Percentiles rank a stretch among this genome's conserved stretches.
Evolutionary conservation across 1,140 invertebrate genomes (phyloP).

Genomic region (Oryctes rhinoceros): DNA sequence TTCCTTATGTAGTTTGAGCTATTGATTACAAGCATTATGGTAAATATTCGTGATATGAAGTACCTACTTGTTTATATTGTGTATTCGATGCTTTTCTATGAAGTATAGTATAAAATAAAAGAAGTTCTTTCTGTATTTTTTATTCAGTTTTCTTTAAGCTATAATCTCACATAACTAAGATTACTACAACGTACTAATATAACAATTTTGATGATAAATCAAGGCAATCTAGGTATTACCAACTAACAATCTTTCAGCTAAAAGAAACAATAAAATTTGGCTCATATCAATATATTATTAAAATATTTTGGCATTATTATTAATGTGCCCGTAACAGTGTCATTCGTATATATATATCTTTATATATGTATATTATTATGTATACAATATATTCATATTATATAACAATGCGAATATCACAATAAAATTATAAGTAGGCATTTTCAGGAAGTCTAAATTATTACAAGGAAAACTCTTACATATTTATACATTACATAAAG

Average conservation of each 20-base stretch:
- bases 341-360: slow-evolving; percentile 20
- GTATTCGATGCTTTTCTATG: too few relatives aligned
- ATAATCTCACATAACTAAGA: slow-evolving; percentile 29
- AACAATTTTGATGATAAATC: slow-evolving; percentile 33
- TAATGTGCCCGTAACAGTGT: slow-evolving; percentile 36
- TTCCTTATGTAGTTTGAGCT: too few relatives aligned
- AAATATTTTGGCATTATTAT: slow-evolving; percentile 37
- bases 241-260: slow-evolving; percentile 32
- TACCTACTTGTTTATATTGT: too few relatives aligned
- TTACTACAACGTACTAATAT: slow-evolving; percentile 31
- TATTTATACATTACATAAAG: slow-evolving; percentile 26
- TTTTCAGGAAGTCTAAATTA: slow-evolving; percentile 29
- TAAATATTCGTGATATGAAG: too few relatives aligned
- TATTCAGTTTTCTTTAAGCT: slow-evolving; percentile 30
- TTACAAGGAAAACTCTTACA: slow-evolving; percentile 20
- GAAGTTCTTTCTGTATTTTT: background rate
- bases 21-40: too few relatives aligned
- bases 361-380: slow-evolving; percentile 13
- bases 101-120: background rate
- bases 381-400: slow-evolving; percentile 36
- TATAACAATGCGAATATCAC: slow-evolving; percentile 36
- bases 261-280: slow-evolving; percentile 35
- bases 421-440: slow-evolving; percentile 35
- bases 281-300: slow-evolving; percentile 36
- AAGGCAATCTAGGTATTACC: slow-evolving; percentile 34